Percentiles rank a stretch among this genome's conserved stretches.
Evolutionary conservation across 2,113 vertebrate genomes (phyloP).

Genomic region (Muntiacus reevesi): DNA sequence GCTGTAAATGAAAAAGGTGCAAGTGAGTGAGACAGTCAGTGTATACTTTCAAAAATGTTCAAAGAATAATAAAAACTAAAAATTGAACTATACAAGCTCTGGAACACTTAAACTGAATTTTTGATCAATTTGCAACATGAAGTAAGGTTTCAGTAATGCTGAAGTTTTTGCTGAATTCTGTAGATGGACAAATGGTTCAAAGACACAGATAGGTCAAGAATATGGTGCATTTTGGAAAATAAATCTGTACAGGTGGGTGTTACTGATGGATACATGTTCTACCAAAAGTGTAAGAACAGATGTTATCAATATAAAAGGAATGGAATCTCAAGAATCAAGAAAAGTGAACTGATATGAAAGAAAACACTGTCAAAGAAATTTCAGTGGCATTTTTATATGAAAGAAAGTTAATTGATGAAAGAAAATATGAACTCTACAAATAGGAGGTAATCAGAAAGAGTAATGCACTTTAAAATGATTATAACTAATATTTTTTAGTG

Average conservation of each 20-base stretch:
- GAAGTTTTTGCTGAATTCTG: slow-evolving; percentile 38
- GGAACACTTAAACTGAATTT: slow-evolving; percentile 19
- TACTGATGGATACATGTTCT: slow-evolving; percentile 59
- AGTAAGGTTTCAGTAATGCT: slow-evolving; percentile 57
- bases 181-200: neutral
- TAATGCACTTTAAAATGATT: slow-evolving; percentile 32
- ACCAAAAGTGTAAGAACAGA: slow-evolving; percentile 52
- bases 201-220: neutral
- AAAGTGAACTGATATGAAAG: slow-evolving; percentile 67
- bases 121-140: slow-evolving; percentile 11
- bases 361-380: slow-evolving; percentile 68
- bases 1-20: neutral
- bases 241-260: slow-evolving; percentile 42
- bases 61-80: slow-evolving; percentile 15
- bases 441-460: slow-evolving; percentile 30
- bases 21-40: slow-evolving; percentile 16
- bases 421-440: slow-evolving; percentile 61
- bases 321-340: slow-evolving; percentile 68
- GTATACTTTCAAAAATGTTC: slow-evolving; percentile 28
- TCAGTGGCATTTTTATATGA: slow-evolving; percentile 63
- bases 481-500: slow-evolving; percentile 48
- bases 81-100: neutral
- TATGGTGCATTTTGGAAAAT: slow-evolving; percentile 29
- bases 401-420: slow-evolving; percentile 35
- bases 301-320: slow-evolving; percentile 60